Evolutionary conservation across 2,113 vertebrate genomes (phyloP).

Genomic region (Ciconia stormi): DNA sequence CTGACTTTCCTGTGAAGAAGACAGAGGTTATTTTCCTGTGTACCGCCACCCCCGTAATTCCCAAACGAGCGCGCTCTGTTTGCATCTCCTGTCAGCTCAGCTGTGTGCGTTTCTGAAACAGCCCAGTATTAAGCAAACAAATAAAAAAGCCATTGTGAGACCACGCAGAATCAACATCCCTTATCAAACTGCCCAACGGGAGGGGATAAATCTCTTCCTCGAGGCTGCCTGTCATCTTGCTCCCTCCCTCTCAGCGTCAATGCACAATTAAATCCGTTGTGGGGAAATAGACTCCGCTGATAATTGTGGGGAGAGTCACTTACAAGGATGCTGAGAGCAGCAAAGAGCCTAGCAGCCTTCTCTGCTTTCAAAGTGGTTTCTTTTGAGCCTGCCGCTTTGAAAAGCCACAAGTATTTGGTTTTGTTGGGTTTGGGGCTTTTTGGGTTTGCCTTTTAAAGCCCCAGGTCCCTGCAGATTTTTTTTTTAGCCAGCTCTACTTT

Average conservation of each 20-base stretch:
- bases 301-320: constrained; percentile 20
- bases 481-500: not conserved
- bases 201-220: constrained; percentile 37
- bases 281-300: constrained; percentile 1
- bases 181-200: constrained; percentile 64
- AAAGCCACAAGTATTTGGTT: not conserved
- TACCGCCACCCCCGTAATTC: constrained; percentile 77
- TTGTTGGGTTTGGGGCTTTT: not conserved
- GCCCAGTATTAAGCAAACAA: constrained; percentile 67
- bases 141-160: constrained; percentile 76
- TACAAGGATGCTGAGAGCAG: not conserved
- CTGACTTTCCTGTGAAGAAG: constrained; percentile 76
- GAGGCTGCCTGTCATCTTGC: not conserved
- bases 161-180: constrained; percentile 46
- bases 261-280: constrained; percentile 45
- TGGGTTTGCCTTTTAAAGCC: not conserved
- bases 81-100: constrained; percentile 59
- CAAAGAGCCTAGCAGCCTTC: not conserved
- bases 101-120: constrained; percentile 56
- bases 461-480: not conserved
- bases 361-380: not conserved
- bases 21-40: constrained; percentile 67
- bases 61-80: constrained; percentile 56
- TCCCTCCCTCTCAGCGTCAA: not conserved
- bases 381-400: not conserved